Evolutionary conservation across 2,113 vertebrate genomes (phyloP).

Genomic region (Takifugu bimaculatus): DNA sequence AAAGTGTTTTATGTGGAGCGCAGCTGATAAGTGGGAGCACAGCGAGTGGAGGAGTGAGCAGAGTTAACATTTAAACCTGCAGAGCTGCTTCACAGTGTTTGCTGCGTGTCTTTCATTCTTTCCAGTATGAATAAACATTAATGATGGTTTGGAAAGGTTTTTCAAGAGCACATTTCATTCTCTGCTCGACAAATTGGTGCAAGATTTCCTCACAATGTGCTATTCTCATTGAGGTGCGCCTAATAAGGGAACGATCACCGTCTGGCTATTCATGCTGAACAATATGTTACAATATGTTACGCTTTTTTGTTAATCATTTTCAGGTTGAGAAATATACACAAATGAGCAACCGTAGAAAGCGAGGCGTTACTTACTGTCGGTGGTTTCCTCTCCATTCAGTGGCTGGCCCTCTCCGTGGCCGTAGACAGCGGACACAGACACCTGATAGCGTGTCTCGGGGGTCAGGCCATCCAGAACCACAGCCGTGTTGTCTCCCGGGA

Average conservation of each 20-base stretch:
- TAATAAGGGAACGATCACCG: conserved; percentile 26
- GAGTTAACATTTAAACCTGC: conserved; percentile 20
- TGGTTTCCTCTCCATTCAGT: conserved; percentile 87
- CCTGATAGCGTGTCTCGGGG: conserved; percentile 91
- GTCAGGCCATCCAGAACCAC: conserved; percentile 86
- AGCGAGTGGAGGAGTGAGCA: conserved; percentile 21
- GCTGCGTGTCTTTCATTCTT: conserved; percentile 21
- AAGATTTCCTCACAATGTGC: conserved; percentile 43
- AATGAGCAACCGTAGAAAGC: not conserved
- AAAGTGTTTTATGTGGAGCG: conserved; percentile 30
- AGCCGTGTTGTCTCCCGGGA: conserved; percentile 78
- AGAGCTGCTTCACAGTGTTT: conserved; percentile 29
- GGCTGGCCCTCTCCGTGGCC: conserved; percentile 86
- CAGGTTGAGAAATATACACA: not conserved
- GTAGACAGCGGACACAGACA: conserved; percentile 88
- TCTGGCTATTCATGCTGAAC: conserved; percentile 12
- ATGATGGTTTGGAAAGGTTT: conserved; percentile 40
- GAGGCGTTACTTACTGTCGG: conserved; percentile 79
- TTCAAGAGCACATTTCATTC: conserved; percentile 47
- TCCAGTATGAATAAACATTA: conserved; percentile 58
- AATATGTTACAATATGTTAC: conserved; percentile 33
- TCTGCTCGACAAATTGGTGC: conserved; percentile 37
- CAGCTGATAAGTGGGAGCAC: not conserved
- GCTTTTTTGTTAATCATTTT: not conserved
- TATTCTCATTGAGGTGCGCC: conserved; percentile 50